A percentile compares a stretch with the other conserved stretches of the same genome.
These are phyloP conservation scores for Stenotaenia linearis DNA, from an alignment of 2,888 invertebrate species.

Conservation along the genomic window DNA sequence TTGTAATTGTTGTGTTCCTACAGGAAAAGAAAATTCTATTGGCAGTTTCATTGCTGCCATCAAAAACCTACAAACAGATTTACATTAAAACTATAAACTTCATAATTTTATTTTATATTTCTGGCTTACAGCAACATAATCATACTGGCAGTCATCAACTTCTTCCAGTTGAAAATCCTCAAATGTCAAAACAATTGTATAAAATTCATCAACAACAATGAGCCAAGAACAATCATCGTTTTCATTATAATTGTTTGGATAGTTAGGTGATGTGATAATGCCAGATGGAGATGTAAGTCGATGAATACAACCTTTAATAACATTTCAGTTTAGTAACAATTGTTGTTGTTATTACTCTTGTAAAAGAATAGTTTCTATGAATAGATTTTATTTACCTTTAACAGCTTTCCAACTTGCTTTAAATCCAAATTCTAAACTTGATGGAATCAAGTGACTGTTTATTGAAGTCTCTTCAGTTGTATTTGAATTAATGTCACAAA, in stretches of 20 bases:
- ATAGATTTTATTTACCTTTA: too few species aligned
- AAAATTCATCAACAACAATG: constrained; percentile 61
- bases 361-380: too few species aligned
- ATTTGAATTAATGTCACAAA: constrained; percentile 43
- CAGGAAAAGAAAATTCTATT: constrained; percentile 57
- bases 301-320: constrained; percentile 74
- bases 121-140: constrained; percentile 53
- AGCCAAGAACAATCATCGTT: constrained; percentile 72
- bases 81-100: background rate
- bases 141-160: constrained; percentile 51
- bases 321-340: too few species aligned
- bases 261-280: constrained; percentile 70
- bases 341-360: too few species aligned
- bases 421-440: constrained; percentile 65
- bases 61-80: constrained; percentile 44
- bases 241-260: constrained; percentile 70
- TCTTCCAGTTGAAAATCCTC: constrained; percentile 59
- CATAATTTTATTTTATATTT: too few species aligned
- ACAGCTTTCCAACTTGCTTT: constrained; percentile 55
- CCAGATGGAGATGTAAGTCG: constrained; percentile 58
- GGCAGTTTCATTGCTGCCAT: constrained; percentile 53
- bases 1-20: constrained; percentile 51
- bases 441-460: constrained; percentile 65
- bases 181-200: constrained; percentile 64
- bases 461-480: constrained; percentile 54